Evolutionary conservation across 2,797 vertebrate species (phyloP).

Genomic region (Arctocebus calabarensis): DNA sequence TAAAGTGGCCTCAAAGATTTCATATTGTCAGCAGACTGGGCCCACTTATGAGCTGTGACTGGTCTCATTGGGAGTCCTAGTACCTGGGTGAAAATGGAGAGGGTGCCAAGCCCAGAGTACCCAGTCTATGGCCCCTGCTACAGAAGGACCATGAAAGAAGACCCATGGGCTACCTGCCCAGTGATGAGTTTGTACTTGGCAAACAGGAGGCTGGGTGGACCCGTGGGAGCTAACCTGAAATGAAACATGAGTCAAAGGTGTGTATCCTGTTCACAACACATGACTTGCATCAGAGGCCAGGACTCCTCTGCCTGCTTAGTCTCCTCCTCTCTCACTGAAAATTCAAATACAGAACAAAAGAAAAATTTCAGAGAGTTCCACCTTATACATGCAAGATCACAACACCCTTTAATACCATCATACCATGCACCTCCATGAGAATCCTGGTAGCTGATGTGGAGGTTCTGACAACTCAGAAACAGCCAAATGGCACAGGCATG

Average conservation of each 20-base stretch:
- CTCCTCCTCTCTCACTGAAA: constrained; percentile 78
- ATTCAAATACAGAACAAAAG: constrained; percentile 68
- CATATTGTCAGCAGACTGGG: not conserved
- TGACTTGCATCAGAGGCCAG: constrained; percentile 92
- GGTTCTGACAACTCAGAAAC: not conserved
- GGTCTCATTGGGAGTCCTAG: not conserved
- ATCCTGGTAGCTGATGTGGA: not conserved
- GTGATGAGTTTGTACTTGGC: constrained; percentile 67
- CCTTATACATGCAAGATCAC: not conserved
- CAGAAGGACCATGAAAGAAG: not conserved
- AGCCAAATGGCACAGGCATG: not conserved
- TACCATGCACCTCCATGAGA: not conserved
- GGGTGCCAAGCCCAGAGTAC: not conserved
- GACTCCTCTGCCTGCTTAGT: constrained; percentile 65
- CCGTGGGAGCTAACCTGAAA: constrained; percentile 53
- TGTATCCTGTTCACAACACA: not conserved
- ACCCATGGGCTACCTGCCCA: constrained; percentile 51
- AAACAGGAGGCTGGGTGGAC: constrained; percentile 62
- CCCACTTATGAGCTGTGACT: not conserved
- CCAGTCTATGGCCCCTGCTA: not conserved
- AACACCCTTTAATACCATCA: not conserved
- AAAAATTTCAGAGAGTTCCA: constrained; percentile 51
- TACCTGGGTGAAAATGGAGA: not conserved
- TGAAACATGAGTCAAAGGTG: constrained; percentile 74
- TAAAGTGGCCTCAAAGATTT: not conserved